Conservation (phyloP, 2,888 invertebrate species). For the Notodonta ziczac region DNA sequence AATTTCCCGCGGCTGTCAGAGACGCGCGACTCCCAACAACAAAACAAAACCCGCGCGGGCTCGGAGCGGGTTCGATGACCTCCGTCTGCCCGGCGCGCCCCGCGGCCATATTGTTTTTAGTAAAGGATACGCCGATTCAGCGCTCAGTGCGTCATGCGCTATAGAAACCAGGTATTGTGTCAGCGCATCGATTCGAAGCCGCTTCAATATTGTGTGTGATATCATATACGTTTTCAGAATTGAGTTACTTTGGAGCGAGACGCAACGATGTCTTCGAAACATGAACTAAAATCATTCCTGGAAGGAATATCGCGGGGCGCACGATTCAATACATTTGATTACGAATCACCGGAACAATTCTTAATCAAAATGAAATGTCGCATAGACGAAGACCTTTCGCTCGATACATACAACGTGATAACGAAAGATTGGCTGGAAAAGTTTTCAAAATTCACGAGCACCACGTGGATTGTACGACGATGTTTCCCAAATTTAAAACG, state of each 20-base stretch:
- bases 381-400: constrained; percentile 25
- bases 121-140: constrained; percentile 34
- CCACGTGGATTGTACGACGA: constrained; percentile 39
- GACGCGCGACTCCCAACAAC: constrained; percentile 22
- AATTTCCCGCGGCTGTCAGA: constrained; percentile 22
- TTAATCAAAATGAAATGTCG: constrained; percentile 38
- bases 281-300: constrained; percentile 26
- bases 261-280: constrained; percentile 24
- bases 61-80: constrained; percentile 23
- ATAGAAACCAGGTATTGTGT: constrained; percentile 19
- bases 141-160: constrained; percentile 26
- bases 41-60: constrained; percentile 5
- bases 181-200: constrained; percentile 22
- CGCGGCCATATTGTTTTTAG: neutral
- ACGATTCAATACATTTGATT: constrained; percentile 38
- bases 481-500: constrained; percentile 40
- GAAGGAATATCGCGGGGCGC: constrained; percentile 38
- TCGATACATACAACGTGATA: constrained; percentile 37
- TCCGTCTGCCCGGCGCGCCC: neutral
- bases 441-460: constrained; percentile 49
- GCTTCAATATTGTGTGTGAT: constrained; percentile 9
- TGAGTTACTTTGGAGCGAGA: neutral
- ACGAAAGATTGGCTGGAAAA: constrained; percentile 42
- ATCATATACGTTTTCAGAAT: neutral
- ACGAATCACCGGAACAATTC: constrained; percentile 37